phyloP scores from a whole-genome alignment of 2,888 invertebrate genomes.

The Phortica magna region DNA sequence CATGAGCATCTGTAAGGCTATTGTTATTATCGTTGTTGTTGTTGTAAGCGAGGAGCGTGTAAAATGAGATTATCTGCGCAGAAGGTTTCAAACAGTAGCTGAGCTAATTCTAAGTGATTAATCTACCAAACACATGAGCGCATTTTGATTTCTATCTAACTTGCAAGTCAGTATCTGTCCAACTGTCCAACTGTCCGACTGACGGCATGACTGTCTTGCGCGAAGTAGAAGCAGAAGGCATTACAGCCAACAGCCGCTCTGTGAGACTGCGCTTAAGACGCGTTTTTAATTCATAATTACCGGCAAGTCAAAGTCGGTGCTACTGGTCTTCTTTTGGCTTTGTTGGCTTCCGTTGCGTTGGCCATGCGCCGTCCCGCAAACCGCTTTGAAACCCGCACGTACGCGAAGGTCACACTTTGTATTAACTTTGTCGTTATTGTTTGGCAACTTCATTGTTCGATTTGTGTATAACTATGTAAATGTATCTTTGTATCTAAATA shows the following conservation, averaged over 20 bases:
- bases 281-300: conserved; percentile 10
- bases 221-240: too few relatives aligned
- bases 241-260: too few relatives aligned
- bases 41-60: background rate
- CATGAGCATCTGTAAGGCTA: background rate
- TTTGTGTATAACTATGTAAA: background rate
- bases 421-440: background rate
- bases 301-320: background rate
- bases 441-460: background rate
- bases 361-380: conserved; percentile 12
- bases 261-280: too few relatives aligned
- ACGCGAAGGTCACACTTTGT: conserved; percentile 19
- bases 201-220: background rate
- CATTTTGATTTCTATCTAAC: conserved; percentile 27
- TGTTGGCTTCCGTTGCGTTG: background rate
- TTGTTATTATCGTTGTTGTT: background rate
- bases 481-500: background rate
- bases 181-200: background rate
- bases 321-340: conserved; percentile 17
- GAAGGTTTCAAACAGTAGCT: conserved; percentile 40
- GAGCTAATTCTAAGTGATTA: conserved; percentile 51
- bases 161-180: conserved; percentile 3
- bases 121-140: conserved; percentile 36
- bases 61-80: background rate
- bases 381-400: background rate